These are phyloP conservation scores for Oedothorax gibbosus DNA, from an alignment of 1,140 invertebrate species.

Conservation along the genomic window DNA sequence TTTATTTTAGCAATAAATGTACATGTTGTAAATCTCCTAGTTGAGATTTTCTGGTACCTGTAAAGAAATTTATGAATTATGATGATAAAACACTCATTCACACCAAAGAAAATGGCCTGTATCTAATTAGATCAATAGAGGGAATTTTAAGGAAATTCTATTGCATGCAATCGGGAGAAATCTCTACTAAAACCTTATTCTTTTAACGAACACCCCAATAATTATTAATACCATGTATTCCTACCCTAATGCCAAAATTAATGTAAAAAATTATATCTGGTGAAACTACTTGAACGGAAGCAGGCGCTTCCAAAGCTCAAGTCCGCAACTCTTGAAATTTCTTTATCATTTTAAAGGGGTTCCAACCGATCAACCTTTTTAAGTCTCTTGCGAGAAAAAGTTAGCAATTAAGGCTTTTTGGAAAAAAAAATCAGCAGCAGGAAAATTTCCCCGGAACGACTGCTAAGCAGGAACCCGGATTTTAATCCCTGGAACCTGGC, in stretches of 20 bases:
- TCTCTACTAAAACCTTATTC: too few relatives aligned
- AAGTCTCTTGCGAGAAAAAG: not conserved
- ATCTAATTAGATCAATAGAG: too few relatives aligned
- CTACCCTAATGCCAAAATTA: not conserved
- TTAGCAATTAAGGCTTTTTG: not conserved
- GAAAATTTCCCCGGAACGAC: constrained; percentile 51
- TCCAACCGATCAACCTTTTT: constrained; percentile 9
- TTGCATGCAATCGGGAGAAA: too few relatives aligned
- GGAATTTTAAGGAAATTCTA: too few relatives aligned
- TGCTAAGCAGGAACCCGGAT: constrained; percentile 59
- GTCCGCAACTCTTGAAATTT: not conserved
- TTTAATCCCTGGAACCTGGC: constrained; percentile 54
- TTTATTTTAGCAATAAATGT: too few relatives aligned
- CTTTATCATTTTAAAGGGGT: constrained; percentile 14
- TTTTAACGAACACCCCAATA: too few relatives aligned
- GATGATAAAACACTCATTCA: too few relatives aligned
- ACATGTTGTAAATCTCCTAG: too few relatives aligned
- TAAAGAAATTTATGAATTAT: too few relatives aligned
- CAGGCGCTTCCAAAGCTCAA: constrained; percentile 22
- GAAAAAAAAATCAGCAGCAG: not conserved
- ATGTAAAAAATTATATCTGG: not conserved
- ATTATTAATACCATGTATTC: too few relatives aligned
- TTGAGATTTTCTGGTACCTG: too few relatives aligned
- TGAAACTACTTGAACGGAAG: not conserved
- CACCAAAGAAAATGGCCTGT: too few relatives aligned